Conservation (phyloP, 2,113 vertebrate species). For the Tiliqua scincoides region DNA sequence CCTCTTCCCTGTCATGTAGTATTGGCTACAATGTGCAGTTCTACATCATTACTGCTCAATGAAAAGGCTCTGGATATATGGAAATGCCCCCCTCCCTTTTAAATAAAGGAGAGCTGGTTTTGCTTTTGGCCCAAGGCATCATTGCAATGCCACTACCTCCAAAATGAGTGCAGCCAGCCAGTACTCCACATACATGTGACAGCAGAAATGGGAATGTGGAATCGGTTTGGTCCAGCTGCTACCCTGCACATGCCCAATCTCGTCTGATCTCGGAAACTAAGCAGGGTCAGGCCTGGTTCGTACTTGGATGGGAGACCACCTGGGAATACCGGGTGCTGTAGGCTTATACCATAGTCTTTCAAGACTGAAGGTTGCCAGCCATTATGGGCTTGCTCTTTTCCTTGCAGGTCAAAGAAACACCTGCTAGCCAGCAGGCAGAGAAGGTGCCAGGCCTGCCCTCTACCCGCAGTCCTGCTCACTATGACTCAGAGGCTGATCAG, state of each 20-base stretch:
- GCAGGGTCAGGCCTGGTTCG: no score
- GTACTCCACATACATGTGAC: no score
- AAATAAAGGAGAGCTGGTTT: neutral
- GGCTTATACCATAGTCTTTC: no score
- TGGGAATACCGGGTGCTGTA: no score
- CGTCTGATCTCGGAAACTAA: no score
- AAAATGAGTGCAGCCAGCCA: neutral
- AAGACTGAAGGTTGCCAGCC: no score
- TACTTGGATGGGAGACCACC: no score
- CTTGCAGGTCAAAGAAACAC: neutral
- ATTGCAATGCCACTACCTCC: neutral
- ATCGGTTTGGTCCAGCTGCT: neutral
- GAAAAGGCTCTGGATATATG: neutral
- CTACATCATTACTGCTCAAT: no score
- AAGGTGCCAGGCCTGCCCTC: neutral
- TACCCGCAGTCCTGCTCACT: neutral
- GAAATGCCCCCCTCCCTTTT: neutral
- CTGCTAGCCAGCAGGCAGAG: neutral
- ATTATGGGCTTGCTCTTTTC: neutral
- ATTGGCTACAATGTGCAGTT: neutral
- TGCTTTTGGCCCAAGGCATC: neutral
- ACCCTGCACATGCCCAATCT: no score
- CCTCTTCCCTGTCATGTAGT: neutral
- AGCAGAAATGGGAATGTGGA: neutral
- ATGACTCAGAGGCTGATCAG: conserved; percentile 24